Evolutionary conservation across 1,140 invertebrate genomes (phyloP), one percentile per base, ranked within the genome.

Genomic region (Hetaerina americana): DNA sequence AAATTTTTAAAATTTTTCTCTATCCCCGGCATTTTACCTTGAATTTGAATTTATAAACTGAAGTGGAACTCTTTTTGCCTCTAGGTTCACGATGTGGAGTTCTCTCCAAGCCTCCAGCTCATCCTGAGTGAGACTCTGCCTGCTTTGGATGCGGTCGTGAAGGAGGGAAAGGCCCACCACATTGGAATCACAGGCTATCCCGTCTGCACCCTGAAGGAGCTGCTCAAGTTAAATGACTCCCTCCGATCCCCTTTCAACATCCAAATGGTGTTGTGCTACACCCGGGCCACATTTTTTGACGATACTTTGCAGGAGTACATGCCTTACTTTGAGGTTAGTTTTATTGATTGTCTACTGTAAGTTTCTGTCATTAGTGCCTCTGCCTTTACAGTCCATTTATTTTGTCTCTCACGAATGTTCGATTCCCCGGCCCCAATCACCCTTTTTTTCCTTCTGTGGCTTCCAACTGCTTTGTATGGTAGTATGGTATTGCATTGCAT

Each of bases 151-250:
- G 85, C 87, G 77, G 82, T 92, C 18, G 88, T 91, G 18, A 82
- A 87, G 15, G 83, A 88, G 66, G 92, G 92, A 24, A 95, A 94
- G 81, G 90, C 90, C 0, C 87, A 84, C 73, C 90, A 85, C 78
- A 94, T 98, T 74, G 95, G 94, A 0, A 84, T 96, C 15, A 95
- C 93, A 0, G 94, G 92, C 0, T 97, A 97, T 82, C 90, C 93
- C 0, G 79, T 97, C 2, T 85, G 87, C 0, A 80, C 87, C 27
- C 82, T 97, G 72, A 89, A 89, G 79, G 86, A 93, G 75, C 86
- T 90, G 69, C 80, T 94, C 0, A 85, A 91, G 71, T 10, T 57
- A n/a, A 57, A 57, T 57, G 10, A 57, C 2, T 3, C 10, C 40
- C 40, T 12, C 2, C 86, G 82, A 74, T 89, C 87, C 69, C 82